Conservation (phyloP, 2,797 vertebrate species). For the Dicrostonyx torquatus region DNA sequence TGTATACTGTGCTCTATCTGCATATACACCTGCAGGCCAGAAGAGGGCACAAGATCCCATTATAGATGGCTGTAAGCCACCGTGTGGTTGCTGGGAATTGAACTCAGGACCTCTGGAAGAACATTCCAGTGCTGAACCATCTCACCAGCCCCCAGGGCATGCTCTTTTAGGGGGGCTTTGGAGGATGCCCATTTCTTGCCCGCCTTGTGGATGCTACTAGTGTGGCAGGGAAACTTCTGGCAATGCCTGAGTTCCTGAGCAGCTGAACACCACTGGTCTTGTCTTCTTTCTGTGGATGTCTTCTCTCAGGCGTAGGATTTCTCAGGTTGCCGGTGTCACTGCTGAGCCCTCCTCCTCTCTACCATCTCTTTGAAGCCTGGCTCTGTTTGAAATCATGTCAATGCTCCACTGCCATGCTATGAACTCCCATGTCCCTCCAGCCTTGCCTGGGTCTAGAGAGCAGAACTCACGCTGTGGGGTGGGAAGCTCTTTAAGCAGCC, state of each 20-base stretch:
- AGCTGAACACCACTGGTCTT: neutral
- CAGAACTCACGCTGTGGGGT: neutral
- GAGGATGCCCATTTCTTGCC: too few relatives aligned
- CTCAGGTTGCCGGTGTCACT: too few relatives aligned
- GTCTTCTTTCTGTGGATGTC: neutral
- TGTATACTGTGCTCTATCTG: too few relatives aligned
- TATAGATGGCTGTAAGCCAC: too few relatives aligned
- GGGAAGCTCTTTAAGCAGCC: neutral
- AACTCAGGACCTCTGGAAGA: too few relatives aligned
- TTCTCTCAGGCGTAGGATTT: neutral
- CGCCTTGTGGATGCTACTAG: neutral
- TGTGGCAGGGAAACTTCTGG: neutral
- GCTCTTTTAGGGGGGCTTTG: neutral
- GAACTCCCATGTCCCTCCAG: neutral
- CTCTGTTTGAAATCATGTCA: neutral
- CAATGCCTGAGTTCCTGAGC: neutral
- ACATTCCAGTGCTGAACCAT: too few relatives aligned
- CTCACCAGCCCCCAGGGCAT: too few relatives aligned
- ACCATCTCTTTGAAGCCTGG: neutral
- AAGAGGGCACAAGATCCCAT: too few relatives aligned
- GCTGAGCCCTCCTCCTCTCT: neutral
- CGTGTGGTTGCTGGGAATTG: too few relatives aligned
- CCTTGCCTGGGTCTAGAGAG: neutral
- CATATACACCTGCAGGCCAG: too few relatives aligned
- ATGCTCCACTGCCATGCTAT: fast-evolving